Base-by-base conservation (phyloP, 2,113 vertebrate genomes). In the Furnarius figulus region DNA sequence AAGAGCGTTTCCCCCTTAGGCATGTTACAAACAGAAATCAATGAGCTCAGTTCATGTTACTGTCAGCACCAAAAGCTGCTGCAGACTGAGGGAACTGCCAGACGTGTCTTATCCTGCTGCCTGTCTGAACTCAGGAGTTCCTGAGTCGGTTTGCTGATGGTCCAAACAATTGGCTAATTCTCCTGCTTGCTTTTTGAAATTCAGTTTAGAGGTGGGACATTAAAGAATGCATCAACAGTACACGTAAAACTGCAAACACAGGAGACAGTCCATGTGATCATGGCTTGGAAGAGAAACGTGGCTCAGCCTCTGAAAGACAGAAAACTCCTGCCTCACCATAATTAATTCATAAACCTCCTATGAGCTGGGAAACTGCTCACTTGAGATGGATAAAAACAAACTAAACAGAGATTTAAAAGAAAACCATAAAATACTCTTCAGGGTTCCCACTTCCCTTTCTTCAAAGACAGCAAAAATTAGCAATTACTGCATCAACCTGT, bases 361-460 rank as follows among this genome's bases (percentile, higher is more conserved):
- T 50, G 86, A 94, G 87, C 76, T 79, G 81, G 90, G 83, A 91
- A 95, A 88, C 79, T 95, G 78, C 91, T 96, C 94, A 88, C 93
- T 92, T 47, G 93, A 97, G 96, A 94, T 93, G 68, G 85, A 93
- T 92, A 96, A 96, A 97, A 95, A 71, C 93, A 94, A 95, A 93
- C 80, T 82, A 92, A 94, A 94, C 80, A 93, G 89, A 95, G 89
- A 93, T 92, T 95, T 81, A 76, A 94, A 93, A 90, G 83, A 93
- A 92, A 95, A 73, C 67, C 44, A 42, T 77, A 87, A 84, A 90
- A 86, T 66, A 68, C 77, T 95, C 89, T 78, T 96, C 89, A 80
- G 92, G 86, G 66, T 92, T 97, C 81, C 76, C 79, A 62, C 71
- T 90, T 93, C 87, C 83, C 55, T 87, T 90, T 66, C 92, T 95